These are phyloP conservation scores for Brachirus orientalis DNA, from an alignment of 2,113 vertebrate genomes.

Conservation along the genomic window DNA sequence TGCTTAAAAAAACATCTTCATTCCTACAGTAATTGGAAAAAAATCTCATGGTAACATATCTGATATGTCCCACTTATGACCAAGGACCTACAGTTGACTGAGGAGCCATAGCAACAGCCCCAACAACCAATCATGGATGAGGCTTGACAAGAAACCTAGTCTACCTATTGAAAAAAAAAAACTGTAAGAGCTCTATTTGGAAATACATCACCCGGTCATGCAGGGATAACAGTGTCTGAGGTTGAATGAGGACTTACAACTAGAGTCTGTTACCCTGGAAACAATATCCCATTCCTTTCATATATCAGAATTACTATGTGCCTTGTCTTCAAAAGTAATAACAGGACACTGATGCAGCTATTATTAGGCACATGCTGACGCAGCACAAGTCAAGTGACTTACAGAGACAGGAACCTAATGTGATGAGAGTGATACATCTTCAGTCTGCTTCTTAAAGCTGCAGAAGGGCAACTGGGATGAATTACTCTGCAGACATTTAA, in stretches of 20 bases:
- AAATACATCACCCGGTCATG: constrained; percentile 28
- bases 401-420: constrained; percentile 49
- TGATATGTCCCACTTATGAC: background rate
- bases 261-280: constrained; percentile 47
- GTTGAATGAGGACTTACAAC: constrained; percentile 20
- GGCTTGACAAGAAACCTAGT: constrained; percentile 1
- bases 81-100: constrained; percentile 6
- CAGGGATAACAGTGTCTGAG: constrained; percentile 18
- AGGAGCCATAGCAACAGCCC: constrained; percentile 18
- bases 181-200: too few relatives aligned
- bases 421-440: constrained; percentile 62
- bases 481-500: constrained; percentile 9
- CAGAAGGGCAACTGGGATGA: constrained; percentile 18
- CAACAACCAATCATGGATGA: constrained; percentile 28
- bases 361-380: constrained; percentile 67
- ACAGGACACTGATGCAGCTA: constrained; percentile 49
- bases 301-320: constrained; percentile 24
- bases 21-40: constrained; percentile 9
- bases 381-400: constrained; percentile 56
- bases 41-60: constrained; percentile 6
- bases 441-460: constrained; percentile 51
- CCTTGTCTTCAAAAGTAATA: constrained; percentile 35
- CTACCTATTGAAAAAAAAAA: constrained; percentile 17
- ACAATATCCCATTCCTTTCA: constrained; percentile 37
- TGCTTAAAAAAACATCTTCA: background rate